Percentiles rank a stretch among this genome's conserved stretches.
Evolutionary conservation across 2,888 invertebrate species (phyloP).

Genomic region (Ctena decussata): DNA sequence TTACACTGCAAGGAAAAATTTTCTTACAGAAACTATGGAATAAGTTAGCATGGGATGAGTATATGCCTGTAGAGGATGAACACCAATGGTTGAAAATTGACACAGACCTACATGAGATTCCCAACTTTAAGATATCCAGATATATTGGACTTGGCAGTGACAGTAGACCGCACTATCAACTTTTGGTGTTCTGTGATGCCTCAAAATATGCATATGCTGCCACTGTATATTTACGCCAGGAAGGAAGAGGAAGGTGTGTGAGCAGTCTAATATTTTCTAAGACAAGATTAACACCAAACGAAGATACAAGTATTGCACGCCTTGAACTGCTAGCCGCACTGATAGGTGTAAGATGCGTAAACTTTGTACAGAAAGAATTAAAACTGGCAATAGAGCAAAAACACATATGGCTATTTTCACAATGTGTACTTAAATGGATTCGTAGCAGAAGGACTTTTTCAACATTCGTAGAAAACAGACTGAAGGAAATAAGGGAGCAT

Average conservation of each 20-base stretch:
- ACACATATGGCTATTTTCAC: slow-evolving; percentile 4
- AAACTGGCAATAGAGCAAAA: not conserved
- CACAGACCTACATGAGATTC: not conserved
- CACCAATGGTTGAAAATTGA: not conserved
- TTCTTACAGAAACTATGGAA: slow-evolving; percentile 5
- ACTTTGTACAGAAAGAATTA: not conserved
- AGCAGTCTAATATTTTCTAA: slow-evolving; percentile 25
- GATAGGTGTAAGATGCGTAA: slow-evolving; percentile 17
- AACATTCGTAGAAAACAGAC: not conserved
- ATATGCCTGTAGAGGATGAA: not conserved
- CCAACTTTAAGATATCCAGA: not conserved
- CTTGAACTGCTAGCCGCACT: slow-evolving; percentile 35
- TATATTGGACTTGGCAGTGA: not conserved
- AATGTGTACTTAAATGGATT: slow-evolving; percentile 3
- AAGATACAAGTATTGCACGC: slow-evolving; percentile 17
- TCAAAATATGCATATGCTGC: slow-evolving; percentile 9
- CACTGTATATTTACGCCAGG: slow-evolving; percentile 8
- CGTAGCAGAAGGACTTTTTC: not conserved
- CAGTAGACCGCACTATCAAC: not conserved
- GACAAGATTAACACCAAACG: slow-evolving; percentile 20
- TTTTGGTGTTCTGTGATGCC: slow-evolving; percentile 31
- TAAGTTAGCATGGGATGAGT: not conserved
- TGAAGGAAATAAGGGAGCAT: not conserved
- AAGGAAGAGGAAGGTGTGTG: not conserved
- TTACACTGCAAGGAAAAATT: slow-evolving; percentile 8